Conservation (phyloP, 2,797 vertebrate species). For the Atherinosoma microstoma region DNA sequence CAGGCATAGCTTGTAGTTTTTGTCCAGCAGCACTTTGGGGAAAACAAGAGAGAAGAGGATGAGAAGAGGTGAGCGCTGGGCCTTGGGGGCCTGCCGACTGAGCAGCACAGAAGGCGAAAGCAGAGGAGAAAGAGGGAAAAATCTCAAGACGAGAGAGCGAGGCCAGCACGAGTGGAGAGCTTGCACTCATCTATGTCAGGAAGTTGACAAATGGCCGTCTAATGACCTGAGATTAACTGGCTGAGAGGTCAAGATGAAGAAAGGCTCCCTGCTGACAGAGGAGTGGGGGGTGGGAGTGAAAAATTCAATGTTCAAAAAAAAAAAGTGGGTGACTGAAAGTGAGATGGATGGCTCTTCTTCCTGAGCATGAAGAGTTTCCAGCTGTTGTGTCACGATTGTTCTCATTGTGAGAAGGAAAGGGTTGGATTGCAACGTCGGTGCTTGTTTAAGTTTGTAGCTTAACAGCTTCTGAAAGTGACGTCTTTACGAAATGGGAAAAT, state of each 20-base stretch:
- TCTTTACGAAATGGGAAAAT: too few species aligned
- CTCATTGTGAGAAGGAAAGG: constrained; percentile 16
- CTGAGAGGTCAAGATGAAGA: constrained; percentile 69
- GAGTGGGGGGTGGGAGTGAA: constrained; percentile 20
- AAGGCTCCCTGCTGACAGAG: constrained; percentile 30
- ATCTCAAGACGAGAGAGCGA: constrained; percentile 42
- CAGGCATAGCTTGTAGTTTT: constrained; percentile 67
- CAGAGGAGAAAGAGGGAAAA: constrained; percentile 3
- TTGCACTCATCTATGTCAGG: constrained; percentile 38
- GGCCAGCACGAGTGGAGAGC: constrained; percentile 42
- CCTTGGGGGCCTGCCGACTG: constrained; percentile 56
- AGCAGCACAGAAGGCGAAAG: constrained; percentile 23
- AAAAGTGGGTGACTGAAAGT: constrained; percentile 42
- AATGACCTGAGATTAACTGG: constrained; percentile 78
- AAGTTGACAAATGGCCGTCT: constrained; percentile 71
- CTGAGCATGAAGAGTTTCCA: constrained; percentile 31
- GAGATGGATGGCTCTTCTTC: constrained; percentile 56
- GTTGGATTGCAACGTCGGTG: constrained; percentile 37
- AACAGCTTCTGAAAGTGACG: too few species aligned
- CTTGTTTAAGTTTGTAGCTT: constrained; percentile 12
- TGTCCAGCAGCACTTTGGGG: constrained; percentile 75
- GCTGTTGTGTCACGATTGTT: constrained; percentile 38
- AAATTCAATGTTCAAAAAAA: constrained; percentile 21
- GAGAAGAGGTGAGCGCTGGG: constrained; percentile 47
- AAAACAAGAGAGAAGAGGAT: constrained; percentile 58